phyloP scores from a whole-genome alignment of 2,888 invertebrate genomes.

The Mellilla xanthometata region DNA sequence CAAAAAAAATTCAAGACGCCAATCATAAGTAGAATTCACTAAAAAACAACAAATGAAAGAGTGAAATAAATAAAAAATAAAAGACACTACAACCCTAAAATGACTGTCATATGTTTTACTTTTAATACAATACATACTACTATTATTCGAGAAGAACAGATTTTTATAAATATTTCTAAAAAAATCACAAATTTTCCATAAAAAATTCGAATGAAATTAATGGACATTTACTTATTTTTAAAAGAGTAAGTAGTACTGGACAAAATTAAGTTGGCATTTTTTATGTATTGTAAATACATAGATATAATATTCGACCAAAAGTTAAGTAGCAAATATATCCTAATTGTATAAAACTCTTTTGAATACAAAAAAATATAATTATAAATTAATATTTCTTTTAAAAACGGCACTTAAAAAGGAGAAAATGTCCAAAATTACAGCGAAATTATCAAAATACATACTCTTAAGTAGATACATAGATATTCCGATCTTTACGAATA shows the following conservation, averaged over 20 bases:
- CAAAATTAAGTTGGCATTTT: no score
- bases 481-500: background rate
- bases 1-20: constrained; percentile 28
- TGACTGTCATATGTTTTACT: constrained; percentile 33
- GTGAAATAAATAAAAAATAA: constrained; percentile 28
- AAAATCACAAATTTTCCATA: constrained; percentile 27
- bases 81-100: constrained; percentile 24
- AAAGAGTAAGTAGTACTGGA: no score
- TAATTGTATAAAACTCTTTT: no score
- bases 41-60: constrained; percentile 28
- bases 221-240: constrained; percentile 17
- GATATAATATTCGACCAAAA: no score
- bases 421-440: constrained; percentile 1
- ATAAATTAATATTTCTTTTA: no score
- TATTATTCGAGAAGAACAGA: constrained; percentile 32
- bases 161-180: constrained; percentile 25
- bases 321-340: no score
- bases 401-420: background rate
- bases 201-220: constrained; percentile 24
- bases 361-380: no score
- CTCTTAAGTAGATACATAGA: background rate
- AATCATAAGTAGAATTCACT: constrained; percentile 30
- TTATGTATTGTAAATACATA: no score
- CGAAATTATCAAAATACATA: background rate
- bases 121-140: constrained; percentile 32